Evolutionary conservation across 2,113 vertebrate genomes (phyloP), one percentile per base, ranked within the genome.

Genomic region (Rallus limicola): DNA sequence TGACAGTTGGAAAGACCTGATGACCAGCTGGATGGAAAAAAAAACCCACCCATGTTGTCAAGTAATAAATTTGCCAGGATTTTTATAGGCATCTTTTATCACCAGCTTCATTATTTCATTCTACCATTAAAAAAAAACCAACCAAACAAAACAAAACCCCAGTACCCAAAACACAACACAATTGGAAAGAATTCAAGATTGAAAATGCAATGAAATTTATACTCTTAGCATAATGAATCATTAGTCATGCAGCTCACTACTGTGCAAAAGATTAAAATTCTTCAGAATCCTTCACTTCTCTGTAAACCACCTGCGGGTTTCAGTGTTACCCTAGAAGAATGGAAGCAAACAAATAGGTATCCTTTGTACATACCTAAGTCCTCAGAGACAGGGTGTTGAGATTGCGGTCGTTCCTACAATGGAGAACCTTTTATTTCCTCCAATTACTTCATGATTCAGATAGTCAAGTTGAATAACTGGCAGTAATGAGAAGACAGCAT

Each of bases 1-100:
- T 98, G 97, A 98, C 97, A 98, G 97, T 97, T 98, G 97, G 96
- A 98, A 97, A 98, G 92, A 95, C 93, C 97, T 98, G 98, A 98
- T 98, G 97, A 97, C 97, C 97, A 98, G 97, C 96, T 98, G 98
- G 97, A 95, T 94, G 76, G 78, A 86, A 96, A 96, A 92, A 52
- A 44, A 65, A 40, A 58, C 10, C 46, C 8, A 60, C 65, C 93
- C 86, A 78, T 92, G 88, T 96, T 96, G 86, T 96, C 93, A 84
- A 95, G 70, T 36, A 88, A 86, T 96, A 96, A 96, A 76, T 97
- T 95, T 97, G 91, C 95, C 95, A 98, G 92, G 81, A 87, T 93
- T 95, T 97, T 97, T 88, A 95, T 95, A 75, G 60, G 50, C 93
- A 93, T 95, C 94, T 94, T 97, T 97, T 97, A 92, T 92, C 93